Evolutionary conservation across 2,888 invertebrate genomes (phyloP).

Genomic region (Cephus rjabovi): DNA sequence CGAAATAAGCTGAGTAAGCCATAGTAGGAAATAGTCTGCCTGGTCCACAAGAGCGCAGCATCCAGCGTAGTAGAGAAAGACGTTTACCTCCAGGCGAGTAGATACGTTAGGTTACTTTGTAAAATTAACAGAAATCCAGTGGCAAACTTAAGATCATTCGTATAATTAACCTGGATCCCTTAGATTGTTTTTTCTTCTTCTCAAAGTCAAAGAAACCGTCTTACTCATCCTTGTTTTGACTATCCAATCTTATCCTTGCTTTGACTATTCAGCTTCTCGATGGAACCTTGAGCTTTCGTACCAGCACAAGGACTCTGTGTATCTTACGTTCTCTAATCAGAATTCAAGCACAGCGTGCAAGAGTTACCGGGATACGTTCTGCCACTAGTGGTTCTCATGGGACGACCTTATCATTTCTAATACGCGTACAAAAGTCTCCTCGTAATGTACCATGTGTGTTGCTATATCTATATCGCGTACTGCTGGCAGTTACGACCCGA

Average conservation of each 20-base stretch:
- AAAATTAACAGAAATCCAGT: background rate
- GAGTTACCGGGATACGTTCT: background rate
- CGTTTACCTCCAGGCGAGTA: background rate
- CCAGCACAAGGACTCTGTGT: background rate
- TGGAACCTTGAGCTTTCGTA: too few species aligned
- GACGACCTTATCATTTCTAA: background rate
- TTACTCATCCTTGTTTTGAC: background rate
- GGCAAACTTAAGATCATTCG: background rate
- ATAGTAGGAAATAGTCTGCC: background rate
- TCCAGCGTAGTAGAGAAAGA: background rate
- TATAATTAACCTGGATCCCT: background rate
- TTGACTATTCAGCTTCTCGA: too few species aligned
- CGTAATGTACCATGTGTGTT: background rate
- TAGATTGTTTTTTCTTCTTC: background rate
- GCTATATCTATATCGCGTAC: background rate
- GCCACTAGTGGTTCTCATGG: background rate
- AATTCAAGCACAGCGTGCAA: background rate
- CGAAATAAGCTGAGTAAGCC: background rate
- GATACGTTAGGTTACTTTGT: background rate
- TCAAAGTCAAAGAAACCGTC: background rate
- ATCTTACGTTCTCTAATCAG: background rate
- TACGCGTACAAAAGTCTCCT: background rate
- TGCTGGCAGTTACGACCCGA: background rate
- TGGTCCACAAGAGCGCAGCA: background rate
- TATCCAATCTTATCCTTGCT: background rate